These are phyloP conservation scores for Peribatodes rhomboidaria DNA, from an alignment of 2,888 invertebrate species.

Conservation along the genomic window DNA sequence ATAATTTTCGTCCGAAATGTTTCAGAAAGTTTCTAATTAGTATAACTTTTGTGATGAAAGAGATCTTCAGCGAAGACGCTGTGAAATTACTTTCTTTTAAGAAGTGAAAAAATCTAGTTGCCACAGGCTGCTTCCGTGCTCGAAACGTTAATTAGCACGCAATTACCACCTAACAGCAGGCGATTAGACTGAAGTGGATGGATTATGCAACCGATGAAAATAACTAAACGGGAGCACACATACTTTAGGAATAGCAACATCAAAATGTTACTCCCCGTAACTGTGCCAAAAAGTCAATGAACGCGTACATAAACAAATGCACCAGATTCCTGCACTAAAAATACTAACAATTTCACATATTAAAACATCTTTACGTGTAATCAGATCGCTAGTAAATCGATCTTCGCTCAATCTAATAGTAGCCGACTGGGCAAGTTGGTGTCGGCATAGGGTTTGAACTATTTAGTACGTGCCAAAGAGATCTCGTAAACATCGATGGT, in stretches of 20 bases:
- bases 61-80: slow-evolving; percentile 3
- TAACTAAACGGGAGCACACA: slow-evolving; percentile 34
- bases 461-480: slow-evolving; percentile 63
- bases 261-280: slow-evolving; percentile 32
- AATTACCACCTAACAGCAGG: slow-evolving; percentile 8
- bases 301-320: slow-evolving; percentile 65
- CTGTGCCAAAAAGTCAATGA: slow-evolving; percentile 59
- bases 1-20: no score
- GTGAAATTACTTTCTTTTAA: slow-evolving; percentile 9
- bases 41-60: background rate
- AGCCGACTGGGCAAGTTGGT: slow-evolving; percentile 29
- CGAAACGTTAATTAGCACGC: slow-evolving; percentile 22
- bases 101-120: background rate
- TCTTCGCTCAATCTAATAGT: slow-evolving; percentile 71
- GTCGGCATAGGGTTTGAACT: slow-evolving; percentile 33
- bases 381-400: slow-evolving; percentile 72
- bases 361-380: slow-evolving; percentile 68
- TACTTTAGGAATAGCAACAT: slow-evolving; percentile 31
- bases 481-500: slow-evolving; percentile 68
- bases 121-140: background rate
- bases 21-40: background rate
- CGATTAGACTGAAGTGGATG: slow-evolving; percentile 25
- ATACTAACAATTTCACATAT: slow-evolving; percentile 56
- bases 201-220: slow-evolving; percentile 34
- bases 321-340: slow-evolving; percentile 53